Base-by-base conservation (phyloP, 2,113 vertebrate genomes). In the Psilopogon haemacephalus region DNA sequence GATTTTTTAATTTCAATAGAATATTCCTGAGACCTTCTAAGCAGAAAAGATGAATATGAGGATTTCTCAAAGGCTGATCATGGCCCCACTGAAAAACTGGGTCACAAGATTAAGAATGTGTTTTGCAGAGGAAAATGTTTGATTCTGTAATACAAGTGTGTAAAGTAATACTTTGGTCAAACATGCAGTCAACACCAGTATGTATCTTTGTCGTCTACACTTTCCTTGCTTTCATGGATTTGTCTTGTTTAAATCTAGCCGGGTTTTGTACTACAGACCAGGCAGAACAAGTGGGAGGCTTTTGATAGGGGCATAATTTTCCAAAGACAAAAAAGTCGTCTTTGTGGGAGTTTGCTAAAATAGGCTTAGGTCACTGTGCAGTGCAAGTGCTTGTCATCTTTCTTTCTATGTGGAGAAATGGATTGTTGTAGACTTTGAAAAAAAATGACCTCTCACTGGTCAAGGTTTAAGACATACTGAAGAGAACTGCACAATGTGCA, bases 261-360 rank as follows among this genome's bases (percentile, higher is more conserved):
- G 74, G 9, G 74, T 95, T 97, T 80, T 59, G 13, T 87, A 24
- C 32, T 55, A 8, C 84, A 20, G 48, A 3, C 33, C 40, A 76
- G 63, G 27, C 19, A 86, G 60, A 81, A 13, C 38, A 85, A 81
- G 76, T 46, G 35, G 42, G 24, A 86, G 40, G 50, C 15, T 68
- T 58, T 96, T 69, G 38, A 88, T 71, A 86, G 5, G 27, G 60
- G 71, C 91, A 74, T 91, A 81, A 87, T 95, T 97, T 96, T 93
- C 82, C 81, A 48, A 91, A 88, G 65, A 83, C 46, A 86, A 94
- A 90, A 95, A 94, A 65, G 50, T 15, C 77, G n/a, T 79, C 32
- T 97, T 96, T 91, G 80, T 88, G 63, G 48, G 82, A 37, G 24
- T 56, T 86, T 95, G 83, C 89, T 97, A 94, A 93, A 91, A 81